A percentile compares a stretch with the other conserved stretches of the same genome.
Evolutionary conservation across 1,140 invertebrate species (phyloP).

Genomic region (Pomacea maculata): DNA sequence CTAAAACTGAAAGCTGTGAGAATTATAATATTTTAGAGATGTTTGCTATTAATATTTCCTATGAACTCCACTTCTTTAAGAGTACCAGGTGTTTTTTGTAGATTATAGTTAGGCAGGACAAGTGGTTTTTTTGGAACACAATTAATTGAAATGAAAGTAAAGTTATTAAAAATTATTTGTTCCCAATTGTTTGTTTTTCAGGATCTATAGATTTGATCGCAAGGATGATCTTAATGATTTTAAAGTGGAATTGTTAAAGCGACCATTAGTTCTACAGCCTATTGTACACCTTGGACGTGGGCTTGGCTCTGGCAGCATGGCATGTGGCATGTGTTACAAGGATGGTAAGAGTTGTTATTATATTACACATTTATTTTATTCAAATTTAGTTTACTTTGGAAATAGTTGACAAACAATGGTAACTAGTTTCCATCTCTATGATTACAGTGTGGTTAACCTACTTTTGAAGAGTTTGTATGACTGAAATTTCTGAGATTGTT

Average conservation of each 20-base stretch:
- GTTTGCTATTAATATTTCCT: too few relatives aligned
- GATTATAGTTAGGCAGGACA: too few relatives aligned
- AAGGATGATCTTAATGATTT: conserved; percentile 49
- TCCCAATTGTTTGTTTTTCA: conserved; percentile 23
- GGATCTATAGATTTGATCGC: conserved; percentile 53
- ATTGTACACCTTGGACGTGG: conserved; percentile 47
- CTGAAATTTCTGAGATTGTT: background rate
- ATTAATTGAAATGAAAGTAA: too few relatives aligned
- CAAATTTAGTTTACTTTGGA: background rate
- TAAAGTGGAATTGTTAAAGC: conserved; percentile 44
- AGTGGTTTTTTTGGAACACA: too few relatives aligned
- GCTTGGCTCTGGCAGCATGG: conserved; percentile 23
- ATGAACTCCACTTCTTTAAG: too few relatives aligned
- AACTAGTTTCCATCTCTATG: too few relatives aligned
- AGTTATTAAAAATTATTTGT: too few relatives aligned
- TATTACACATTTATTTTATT: background rate
- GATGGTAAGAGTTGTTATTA: conserved; percentile 38
- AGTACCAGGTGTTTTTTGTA: too few relatives aligned
- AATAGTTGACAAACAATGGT: too few relatives aligned
- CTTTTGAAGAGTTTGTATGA: background rate
- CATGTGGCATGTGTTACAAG: conserved; percentile 45
- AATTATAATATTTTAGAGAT: too few relatives aligned
- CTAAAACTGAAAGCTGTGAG: too few relatives aligned
- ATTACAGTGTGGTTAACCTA: too few relatives aligned
- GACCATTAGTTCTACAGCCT: conserved; percentile 55